These are phyloP conservation scores for Mus minutoides DNA, from an alignment of 2,797 vertebrate species.

Conservation along the genomic window DNA sequence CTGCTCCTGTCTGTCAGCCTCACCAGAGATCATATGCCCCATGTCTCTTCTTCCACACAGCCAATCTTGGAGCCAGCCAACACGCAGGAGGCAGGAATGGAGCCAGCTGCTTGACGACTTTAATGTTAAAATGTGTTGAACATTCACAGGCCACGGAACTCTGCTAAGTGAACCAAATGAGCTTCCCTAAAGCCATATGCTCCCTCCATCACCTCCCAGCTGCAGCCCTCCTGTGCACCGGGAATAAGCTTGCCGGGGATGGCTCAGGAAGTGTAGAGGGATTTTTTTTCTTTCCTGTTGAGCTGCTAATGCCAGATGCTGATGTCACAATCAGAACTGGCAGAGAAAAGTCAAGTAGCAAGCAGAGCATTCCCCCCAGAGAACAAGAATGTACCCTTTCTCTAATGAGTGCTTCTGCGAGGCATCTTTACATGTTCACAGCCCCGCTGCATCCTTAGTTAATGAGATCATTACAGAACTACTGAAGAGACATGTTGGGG, in stretches of 20 bases:
- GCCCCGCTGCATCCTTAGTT: neutral
- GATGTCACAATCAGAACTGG: slow-evolving; percentile 62
- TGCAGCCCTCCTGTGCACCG: slow-evolving; percentile 61
- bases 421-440: neutral
- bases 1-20: slow-evolving; percentile 32
- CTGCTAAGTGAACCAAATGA: slow-evolving; percentile 73
- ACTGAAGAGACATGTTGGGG: neutral
- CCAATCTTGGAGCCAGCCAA: neutral
- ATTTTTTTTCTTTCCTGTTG: slow-evolving; percentile 54
- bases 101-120: slow-evolving; percentile 72
- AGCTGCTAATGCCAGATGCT: slow-evolving; percentile 70
- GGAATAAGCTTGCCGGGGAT: slow-evolving; percentile 54
- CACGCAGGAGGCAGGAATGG: neutral
- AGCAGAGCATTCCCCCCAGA: slow-evolving; percentile 15
- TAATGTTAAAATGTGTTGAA: slow-evolving; percentile 75
- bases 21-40: neutral
- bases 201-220: slow-evolving; percentile 74
- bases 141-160: slow-evolving; percentile 72
- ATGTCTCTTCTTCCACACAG: neutral
- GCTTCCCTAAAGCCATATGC: slow-evolving; percentile 62
- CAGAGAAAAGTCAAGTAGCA: slow-evolving; percentile 58
- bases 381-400: slow-evolving; percentile 15
- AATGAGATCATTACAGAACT: neutral
- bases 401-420: neutral
- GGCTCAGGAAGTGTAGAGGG: neutral